Evolutionary conservation across 1,140 invertebrate genomes (phyloP), one percentile per base, ranked within the genome.

Genomic region (Ruditapes philippinarum): DNA sequence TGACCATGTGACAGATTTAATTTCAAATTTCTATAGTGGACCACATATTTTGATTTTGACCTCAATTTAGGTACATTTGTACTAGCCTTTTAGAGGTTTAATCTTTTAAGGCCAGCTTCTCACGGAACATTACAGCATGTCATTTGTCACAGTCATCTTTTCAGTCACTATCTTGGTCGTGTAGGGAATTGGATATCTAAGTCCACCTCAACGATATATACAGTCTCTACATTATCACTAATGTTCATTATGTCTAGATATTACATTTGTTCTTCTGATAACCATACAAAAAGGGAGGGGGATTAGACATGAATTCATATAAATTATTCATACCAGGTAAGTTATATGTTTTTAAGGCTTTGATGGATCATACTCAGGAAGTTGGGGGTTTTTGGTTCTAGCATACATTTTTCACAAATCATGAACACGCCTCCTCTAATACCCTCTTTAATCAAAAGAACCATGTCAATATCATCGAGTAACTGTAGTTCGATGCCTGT

Each of bases 161-260:
- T 78, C 12, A n/a, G n/a, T 76, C 73, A 51, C 9, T 33, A n/a
- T 78, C 19, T 33, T 36, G 1, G 19, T 78, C 74, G 45, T 97
- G 97, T 22, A 97, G 62, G 36, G 95, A 4, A n/a, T 73, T 5
- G 78, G 87, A 33, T 89, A 82, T 82, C 65, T 14, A 89, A 28
- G 28, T 95, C n/a, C 87, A 89, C 87, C 51, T 89, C 87, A 4
- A 88, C n/a, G 5, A 88, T 81, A 45, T 54, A 89, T 3, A 62
- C 51, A 19, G 36, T 62, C 22, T 68, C 40, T n/a, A n/a, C 51
- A 31, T 33, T 12, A 36, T 45, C 40, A 11, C 1, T 7, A 57
- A 57, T 25, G 31, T 49, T 45, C 1, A 19, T 25, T 40, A 68
- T 14, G 11, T 62, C 70, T 91, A 91, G 93, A 92, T 31, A 92